These are phyloP conservation scores for Corythornis madagascariensis DNA, from an alignment of 2,113 vertebrate genomes.

Conservation along the genomic window DNA sequence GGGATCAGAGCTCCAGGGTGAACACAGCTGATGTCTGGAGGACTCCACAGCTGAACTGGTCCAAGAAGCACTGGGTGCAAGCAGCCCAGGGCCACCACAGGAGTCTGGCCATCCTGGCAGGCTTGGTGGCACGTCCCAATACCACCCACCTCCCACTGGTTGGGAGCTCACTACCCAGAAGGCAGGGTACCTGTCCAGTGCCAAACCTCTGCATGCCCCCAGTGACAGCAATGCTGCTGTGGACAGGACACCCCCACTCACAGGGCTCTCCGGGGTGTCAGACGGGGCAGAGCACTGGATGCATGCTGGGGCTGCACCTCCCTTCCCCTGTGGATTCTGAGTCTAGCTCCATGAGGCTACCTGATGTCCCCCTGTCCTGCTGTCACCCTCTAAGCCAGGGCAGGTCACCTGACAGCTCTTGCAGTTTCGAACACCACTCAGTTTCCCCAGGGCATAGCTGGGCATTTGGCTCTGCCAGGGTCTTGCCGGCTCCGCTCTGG, in stretches of 20 bases:
- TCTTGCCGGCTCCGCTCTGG: not conserved
- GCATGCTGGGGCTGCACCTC: fast-evolving
- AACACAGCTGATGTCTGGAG: not conserved
- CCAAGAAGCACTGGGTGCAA: not conserved
- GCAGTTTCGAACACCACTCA: not conserved
- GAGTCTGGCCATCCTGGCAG: not conserved
- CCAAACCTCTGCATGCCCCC: fast-evolving
- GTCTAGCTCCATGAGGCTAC: not conserved
- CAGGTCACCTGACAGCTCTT: not conserved
- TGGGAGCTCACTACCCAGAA: not conserved
- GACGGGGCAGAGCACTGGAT: not conserved
- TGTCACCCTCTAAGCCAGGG: not conserved
- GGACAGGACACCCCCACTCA: not conserved
- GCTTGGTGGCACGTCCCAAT: not conserved
- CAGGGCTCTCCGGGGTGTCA: fast-evolving
- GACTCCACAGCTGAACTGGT: not conserved
- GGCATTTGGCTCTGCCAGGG: not conserved
- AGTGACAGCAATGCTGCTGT: not conserved
- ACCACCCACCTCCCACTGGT: not conserved
- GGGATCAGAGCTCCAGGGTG: not conserved
- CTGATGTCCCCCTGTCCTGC: not conserved
- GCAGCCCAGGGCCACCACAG: not conserved
- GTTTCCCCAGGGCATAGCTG: not conserved
- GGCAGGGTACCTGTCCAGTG: not conserved
- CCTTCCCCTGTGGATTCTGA: not conserved